Evolutionary conservation across 2,797 vertebrate species (phyloP).

Genomic region (Oryzias dopingdopingensis): DNA sequence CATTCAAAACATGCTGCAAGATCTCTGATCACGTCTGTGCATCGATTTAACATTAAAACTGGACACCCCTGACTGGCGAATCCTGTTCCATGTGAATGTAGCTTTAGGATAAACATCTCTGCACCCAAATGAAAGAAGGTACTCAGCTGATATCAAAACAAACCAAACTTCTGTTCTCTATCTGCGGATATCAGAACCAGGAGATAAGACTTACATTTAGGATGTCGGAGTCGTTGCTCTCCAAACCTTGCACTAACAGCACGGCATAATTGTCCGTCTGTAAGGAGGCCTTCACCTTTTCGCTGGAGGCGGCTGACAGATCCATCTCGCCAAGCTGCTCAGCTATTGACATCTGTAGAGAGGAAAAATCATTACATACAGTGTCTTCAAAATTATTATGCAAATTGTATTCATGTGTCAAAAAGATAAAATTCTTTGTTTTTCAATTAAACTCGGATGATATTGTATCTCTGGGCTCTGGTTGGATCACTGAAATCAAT

Average conservation of each 20-base stretch:
- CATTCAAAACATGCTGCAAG: too few relatives aligned
- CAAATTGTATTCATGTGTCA: too few relatives aligned
- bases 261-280: conserved; percentile 90
- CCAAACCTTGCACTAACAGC: conserved; percentile 91
- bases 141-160: neutral
- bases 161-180: neutral
- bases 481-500: too few relatives aligned
- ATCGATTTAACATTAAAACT: too few relatives aligned
- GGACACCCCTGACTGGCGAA: too few relatives aligned
- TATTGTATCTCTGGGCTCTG: too few relatives aligned
- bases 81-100: too few relatives aligned
- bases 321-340: conserved; percentile 89
- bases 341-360: conserved; percentile 86
- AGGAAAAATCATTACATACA: neutral
- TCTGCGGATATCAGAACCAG: neutral
- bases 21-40: too few relatives aligned
- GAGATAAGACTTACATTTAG: conserved; percentile 84
- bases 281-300: conserved; percentile 77
- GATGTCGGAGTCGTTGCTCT: conserved; percentile 88
- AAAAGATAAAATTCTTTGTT: too few relatives aligned
- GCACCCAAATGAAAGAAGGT: neutral
- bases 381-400: neutral
- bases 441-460: too few relatives aligned
- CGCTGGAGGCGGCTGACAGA: conserved; percentile 69
- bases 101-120: too few relatives aligned